Percentiles rank a stretch among this genome's conserved stretches.
Conservation (phyloP, 2,113 vertebrate species). For the Proteles cristata region DNA sequence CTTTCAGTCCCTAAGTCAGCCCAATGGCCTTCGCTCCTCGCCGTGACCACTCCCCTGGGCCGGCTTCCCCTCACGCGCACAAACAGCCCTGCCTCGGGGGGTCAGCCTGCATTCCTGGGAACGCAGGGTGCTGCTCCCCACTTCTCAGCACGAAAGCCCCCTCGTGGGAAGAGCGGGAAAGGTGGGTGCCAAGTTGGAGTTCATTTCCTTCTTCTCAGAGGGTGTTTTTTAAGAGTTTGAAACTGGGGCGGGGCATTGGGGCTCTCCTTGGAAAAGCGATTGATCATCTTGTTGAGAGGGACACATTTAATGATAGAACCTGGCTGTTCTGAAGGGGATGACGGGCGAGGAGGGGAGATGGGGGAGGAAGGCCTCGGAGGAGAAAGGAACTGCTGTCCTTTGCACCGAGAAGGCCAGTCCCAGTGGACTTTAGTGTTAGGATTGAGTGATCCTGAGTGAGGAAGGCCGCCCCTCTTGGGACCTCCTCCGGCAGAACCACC, state of each 20-base stretch:
- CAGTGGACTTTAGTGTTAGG: not conserved
- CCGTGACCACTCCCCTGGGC: slow-evolving; percentile 79
- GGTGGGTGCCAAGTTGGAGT: slow-evolving; percentile 79
- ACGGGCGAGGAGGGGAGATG: accelerated
- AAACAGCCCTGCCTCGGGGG: slow-evolving; percentile 60
- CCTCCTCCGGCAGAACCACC: not conserved
- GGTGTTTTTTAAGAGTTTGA: not conserved
- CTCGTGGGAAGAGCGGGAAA: slow-evolving; percentile 65
- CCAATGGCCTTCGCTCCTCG: not conserved
- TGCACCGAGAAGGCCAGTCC: too few relatives aligned
- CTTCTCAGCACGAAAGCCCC: slow-evolving; percentile 23
- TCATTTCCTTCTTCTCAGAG: not conserved
- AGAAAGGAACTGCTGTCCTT: not conserved
- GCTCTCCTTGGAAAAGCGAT: not conserved
- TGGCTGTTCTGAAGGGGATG: not conserved
- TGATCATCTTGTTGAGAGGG: not conserved
- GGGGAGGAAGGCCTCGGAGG: accelerated
- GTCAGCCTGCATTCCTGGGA: not conserved
- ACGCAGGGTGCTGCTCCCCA: not conserved
- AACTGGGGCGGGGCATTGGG: not conserved
- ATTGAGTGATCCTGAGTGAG: not conserved
- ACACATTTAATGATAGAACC: not conserved
- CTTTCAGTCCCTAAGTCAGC: slow-evolving; percentile 5
- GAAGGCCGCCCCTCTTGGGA: not conserved
- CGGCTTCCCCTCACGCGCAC: slow-evolving; percentile 62